Percentiles rank a stretch among this genome's conserved stretches.
Evolutionary conservation across 2,797 vertebrate genomes (phyloP).

Genomic region (Squalus acanthias): DNA sequence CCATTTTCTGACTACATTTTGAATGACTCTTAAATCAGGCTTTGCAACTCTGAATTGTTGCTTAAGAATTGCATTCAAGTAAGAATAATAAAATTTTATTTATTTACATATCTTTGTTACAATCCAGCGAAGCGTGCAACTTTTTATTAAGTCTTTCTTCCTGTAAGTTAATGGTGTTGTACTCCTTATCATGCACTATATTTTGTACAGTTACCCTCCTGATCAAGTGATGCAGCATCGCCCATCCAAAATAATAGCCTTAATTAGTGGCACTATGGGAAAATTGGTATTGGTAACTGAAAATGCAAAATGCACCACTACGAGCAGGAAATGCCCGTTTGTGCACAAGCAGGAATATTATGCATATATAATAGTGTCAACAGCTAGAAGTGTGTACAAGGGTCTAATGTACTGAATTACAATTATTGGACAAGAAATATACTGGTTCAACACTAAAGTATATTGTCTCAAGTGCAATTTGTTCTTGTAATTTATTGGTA

Average conservation of each 20-base stretch:
- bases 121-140: background rate
- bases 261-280: background rate
- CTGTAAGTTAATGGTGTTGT: background rate
- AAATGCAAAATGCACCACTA: background rate
- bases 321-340: background rate
- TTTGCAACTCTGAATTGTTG: background rate
- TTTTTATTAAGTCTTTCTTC: background rate
- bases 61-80: background rate
- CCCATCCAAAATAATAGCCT: background rate
- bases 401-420: background rate
- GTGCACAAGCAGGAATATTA: background rate
- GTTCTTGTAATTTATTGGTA: background rate
- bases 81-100: background rate
- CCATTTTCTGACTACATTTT: background rate
- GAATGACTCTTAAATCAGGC: background rate
- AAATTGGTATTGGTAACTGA: background rate
- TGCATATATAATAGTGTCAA: background rate
- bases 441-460: background rate
- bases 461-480: background rate
- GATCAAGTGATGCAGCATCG: background rate
- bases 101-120: background rate
- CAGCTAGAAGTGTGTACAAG: background rate
- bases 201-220: background rate
- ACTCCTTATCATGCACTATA: background rate
- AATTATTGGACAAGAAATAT: constrained; percentile 5